phyloP scores from a whole-genome alignment of 2,797 vertebrate genomes.

The Sebastes variabilis region DNA sequence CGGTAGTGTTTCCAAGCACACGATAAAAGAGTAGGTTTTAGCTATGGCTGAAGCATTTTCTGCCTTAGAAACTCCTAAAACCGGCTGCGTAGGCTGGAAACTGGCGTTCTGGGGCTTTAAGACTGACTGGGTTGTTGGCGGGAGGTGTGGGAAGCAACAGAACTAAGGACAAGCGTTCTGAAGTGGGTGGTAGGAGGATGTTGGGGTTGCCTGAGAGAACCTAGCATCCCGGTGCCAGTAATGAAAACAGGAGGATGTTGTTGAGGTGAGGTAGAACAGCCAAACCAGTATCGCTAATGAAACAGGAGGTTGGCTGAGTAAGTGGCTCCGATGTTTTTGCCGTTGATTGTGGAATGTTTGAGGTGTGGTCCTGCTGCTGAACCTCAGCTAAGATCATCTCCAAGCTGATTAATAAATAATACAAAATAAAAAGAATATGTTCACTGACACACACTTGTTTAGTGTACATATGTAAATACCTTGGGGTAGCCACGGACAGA shows the following conservation, averaged over 20 bases:
- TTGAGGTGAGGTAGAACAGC: not conserved
- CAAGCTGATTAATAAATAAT: not conserved
- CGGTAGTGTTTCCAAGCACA: not conserved
- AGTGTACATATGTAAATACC: constrained; percentile 68
- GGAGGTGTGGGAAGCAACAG: not conserved
- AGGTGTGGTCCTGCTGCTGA: not conserved
- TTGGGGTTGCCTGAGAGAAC: not conserved
- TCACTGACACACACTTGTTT: not conserved
- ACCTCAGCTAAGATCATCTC: not conserved
- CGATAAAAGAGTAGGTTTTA: not conserved
- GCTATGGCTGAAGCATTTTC: not conserved
- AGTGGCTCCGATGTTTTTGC: not conserved
- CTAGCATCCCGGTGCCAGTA: too few species aligned
- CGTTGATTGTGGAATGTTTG: not conserved
- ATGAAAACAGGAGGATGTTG: not conserved
- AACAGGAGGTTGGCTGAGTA: not conserved
- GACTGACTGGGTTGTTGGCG: not conserved
- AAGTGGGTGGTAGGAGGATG: not conserved
- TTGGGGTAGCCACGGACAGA: constrained; percentile 88
- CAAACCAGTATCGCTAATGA: not conserved
- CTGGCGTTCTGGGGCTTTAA: not conserved
- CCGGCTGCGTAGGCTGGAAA: not conserved
- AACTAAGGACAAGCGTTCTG: not conserved
- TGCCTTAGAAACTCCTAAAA: not conserved
- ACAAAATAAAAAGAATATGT: not conserved